phyloP scores from a whole-genome alignment of 2,113 vertebrate species.

The Dendropsophus ebraccatus region DNA sequence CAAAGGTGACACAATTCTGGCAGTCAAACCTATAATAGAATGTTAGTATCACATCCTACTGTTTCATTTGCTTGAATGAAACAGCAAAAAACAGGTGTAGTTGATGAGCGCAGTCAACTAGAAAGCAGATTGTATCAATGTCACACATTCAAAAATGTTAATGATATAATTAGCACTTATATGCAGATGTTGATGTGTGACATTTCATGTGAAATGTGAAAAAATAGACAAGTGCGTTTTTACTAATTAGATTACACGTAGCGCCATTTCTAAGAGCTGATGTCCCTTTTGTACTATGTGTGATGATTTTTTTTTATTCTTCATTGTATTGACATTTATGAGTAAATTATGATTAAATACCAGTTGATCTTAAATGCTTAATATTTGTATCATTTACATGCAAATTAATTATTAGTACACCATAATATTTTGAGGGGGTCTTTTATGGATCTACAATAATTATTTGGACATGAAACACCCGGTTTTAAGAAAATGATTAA shows the following conservation, averaged over 20 bases:
- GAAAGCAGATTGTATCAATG: slow-evolving; percentile 46
- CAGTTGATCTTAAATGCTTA: neutral
- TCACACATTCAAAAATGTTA: slow-evolving; percentile 55
- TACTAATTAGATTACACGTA: slow-evolving; percentile 46
- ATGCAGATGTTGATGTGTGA: slow-evolving; percentile 55
- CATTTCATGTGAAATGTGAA: slow-evolving; percentile 51
- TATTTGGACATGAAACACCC: neutral
- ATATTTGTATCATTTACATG: neutral
- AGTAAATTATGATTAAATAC: neutral
- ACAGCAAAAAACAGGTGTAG: slow-evolving; percentile 18
- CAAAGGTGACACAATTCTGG: neutral
- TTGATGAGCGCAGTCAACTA: slow-evolving; percentile 38
- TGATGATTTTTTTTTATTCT: neutral
- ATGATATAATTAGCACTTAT: slow-evolving; percentile 51
- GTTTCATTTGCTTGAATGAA: slow-evolving; percentile 17
- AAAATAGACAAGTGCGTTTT: slow-evolving; percentile 41
- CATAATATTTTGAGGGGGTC: neutral
- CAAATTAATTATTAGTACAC: neutral
- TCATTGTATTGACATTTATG: neutral
- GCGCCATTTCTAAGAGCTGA: slow-evolving; percentile 12
- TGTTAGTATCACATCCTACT: neutral
- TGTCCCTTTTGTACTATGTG: slow-evolving; percentile 16
- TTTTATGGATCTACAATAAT: neutral
- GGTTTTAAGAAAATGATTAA: neutral
- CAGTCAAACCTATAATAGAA: neutral